phyloP scores from a whole-genome alignment of 2,113 vertebrate species.

The Forbesichthys agassizii region DNA sequence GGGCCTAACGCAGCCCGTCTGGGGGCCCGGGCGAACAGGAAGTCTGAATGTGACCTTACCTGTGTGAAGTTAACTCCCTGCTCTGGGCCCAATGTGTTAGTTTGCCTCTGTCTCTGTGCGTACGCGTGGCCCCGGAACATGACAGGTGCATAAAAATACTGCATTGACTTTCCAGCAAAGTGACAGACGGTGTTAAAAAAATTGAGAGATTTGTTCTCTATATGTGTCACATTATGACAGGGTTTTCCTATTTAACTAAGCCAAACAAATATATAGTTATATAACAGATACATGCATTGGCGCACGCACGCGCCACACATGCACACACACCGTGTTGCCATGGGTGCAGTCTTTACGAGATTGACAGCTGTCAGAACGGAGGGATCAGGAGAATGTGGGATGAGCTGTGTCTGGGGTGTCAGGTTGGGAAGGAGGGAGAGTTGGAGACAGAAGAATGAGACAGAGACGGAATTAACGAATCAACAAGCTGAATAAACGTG shows the following conservation, averaged over 20 bases:
- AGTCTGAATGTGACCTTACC: constrained; percentile 66
- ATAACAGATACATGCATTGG: constrained; percentile 2
- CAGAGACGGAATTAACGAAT: no score
- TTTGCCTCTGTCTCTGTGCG: constrained; percentile 10
- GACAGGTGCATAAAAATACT: neutral
- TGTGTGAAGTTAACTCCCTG: constrained; percentile 41
- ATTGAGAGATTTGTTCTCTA: neutral
- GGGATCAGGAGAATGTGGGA: constrained; percentile 27
- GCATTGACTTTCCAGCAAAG: constrained; percentile 2
- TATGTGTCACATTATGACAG: neutral
- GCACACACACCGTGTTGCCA: constrained; percentile 28
- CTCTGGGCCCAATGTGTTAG: constrained; percentile 33
- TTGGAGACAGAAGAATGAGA: constrained; percentile 21
- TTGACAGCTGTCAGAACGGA: constrained; percentile 61
- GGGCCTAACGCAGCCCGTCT: constrained; percentile 57
- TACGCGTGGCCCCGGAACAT: neutral
- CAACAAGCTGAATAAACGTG: no score
- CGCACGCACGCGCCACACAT: constrained; percentile 8
- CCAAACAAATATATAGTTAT: constrained; percentile 13
- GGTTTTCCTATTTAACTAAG: neutral
- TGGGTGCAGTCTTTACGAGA: constrained; percentile 34
- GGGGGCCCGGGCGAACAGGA: constrained; percentile 50
- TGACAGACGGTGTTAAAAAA: constrained; percentile 14
- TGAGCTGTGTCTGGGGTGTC: constrained; percentile 40
- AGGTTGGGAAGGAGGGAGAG: constrained; percentile 44